phyloP scores from a whole-genome alignment of 1,140 invertebrate genomes.

The Pseudomyrmex pallidus region DNA sequence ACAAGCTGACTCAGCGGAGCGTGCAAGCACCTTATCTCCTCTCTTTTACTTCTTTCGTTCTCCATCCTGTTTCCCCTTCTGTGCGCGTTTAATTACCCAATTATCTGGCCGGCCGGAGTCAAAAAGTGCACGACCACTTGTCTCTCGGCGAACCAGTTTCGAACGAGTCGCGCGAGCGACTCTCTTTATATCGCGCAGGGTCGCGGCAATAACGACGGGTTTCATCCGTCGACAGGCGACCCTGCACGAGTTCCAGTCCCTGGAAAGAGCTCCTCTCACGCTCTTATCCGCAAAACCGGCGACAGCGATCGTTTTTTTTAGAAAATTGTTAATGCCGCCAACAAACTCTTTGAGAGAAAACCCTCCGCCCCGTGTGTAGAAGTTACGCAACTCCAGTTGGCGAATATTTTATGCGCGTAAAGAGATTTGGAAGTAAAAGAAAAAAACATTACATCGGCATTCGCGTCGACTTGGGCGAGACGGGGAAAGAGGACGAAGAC shows the following conservation, averaged over 20 bases:
- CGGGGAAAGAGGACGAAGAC: conserved; percentile 12
- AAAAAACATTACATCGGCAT: conserved; percentile 38
- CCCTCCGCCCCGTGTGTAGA: no score
- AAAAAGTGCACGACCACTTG: conserved; percentile 59
- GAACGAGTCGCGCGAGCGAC: conserved; percentile 49
- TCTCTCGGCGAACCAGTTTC: conserved; percentile 74
- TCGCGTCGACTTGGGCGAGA: not conserved
- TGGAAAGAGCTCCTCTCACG: not conserved
- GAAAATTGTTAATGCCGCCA: not conserved
- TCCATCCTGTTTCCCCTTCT: conserved; percentile 50
- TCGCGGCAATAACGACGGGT: conserved; percentile 38
- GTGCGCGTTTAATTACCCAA: conserved; percentile 63
- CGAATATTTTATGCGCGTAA: no score
- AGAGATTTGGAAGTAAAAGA: no score
- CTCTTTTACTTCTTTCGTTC: not conserved
- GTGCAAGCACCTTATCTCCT: not conserved
- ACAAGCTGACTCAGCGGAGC: conserved; percentile 74
- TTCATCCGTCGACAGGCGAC: conserved; percentile 36
- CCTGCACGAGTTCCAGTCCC: conserved; percentile 33
- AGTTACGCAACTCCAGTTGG: no score
- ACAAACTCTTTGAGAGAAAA: no score
- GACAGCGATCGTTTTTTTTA: no score
- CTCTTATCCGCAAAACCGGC: no score
- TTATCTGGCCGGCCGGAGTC: conserved; percentile 63
- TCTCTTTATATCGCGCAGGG: conserved; percentile 30